phyloP scores from a whole-genome alignment of 2,797 vertebrate species.

The Paguma larvata region DNA sequence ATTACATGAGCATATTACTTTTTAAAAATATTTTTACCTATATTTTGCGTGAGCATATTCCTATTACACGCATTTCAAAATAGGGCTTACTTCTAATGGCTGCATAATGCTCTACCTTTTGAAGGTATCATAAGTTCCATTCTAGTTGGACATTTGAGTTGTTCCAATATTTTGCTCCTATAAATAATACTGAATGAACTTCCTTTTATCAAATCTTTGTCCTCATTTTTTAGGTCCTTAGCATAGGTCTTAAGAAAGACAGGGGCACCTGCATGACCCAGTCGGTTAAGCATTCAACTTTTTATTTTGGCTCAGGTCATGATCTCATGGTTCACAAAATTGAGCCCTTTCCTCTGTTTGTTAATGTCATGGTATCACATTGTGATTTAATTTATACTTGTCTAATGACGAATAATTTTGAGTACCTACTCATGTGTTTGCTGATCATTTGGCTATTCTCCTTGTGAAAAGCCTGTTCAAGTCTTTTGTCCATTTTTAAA shows the following conservation, averaged over 20 bases:
- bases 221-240: background rate
- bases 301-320: too few relatives aligned
- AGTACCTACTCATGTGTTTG: background rate
- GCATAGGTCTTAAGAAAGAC: background rate
- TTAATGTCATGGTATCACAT: background rate
- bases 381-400: background rate
- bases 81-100: background rate
- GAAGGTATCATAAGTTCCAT: background rate
- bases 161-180: background rate
- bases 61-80: background rate
- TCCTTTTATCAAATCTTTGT: background rate
- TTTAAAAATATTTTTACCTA: too few relatives aligned
- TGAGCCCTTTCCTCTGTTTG: background rate
- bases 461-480: background rate
- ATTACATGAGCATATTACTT: background rate
- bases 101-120: background rate
- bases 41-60: too few relatives aligned
- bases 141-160: background rate
- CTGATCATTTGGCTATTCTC: background rate
- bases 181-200: background rate
- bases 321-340: too few relatives aligned
- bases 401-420: background rate
- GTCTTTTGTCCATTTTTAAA: background rate
- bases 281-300: too few relatives aligned
- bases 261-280: too few relatives aligned